Conservation (phyloP, 2,888 invertebrate species). For the Andrena marginata region DNA sequence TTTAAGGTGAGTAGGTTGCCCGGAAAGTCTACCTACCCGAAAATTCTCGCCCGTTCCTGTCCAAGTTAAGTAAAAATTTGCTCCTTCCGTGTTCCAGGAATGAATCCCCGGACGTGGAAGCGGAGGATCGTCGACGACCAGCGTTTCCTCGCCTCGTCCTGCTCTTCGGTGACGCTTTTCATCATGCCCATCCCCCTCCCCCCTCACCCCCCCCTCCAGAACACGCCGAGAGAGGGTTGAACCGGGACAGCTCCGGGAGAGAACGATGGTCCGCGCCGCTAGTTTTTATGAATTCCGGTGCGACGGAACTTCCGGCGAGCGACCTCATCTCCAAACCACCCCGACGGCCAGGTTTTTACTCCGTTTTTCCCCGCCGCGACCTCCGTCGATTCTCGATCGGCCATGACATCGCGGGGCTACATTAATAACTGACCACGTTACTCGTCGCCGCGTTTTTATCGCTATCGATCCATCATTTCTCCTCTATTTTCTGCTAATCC, state of each 20-base stretch:
- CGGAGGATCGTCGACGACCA: constrained; percentile 28
- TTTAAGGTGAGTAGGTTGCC: background rate
- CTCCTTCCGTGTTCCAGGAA: constrained; percentile 6
- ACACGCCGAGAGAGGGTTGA: constrained; percentile 1
- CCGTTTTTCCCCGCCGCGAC: constrained; percentile 41
- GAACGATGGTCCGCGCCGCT: constrained; percentile 74
- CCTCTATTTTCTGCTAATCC: constrained; percentile 59
- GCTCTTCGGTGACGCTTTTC: constrained; percentile 50
- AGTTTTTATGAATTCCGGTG: constrained; percentile 83
- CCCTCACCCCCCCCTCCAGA: background rate
- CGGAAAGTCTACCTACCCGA: background rate
- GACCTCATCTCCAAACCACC: constrained; percentile 78
- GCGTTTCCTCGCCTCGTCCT: constrained; percentile 39
- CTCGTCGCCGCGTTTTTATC: constrained; percentile 56
- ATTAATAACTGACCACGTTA: constrained; percentile 64
- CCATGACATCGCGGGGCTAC: constrained; percentile 61
- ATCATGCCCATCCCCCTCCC: background rate
- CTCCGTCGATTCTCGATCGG: constrained; percentile 64
- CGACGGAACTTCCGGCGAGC: constrained; percentile 79
- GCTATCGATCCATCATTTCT: constrained; percentile 58
- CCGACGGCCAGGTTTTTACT: constrained; percentile 52
- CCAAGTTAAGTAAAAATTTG: constrained; percentile 27
- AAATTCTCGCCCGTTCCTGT: background rate
- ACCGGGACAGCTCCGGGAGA: constrained; percentile 1
- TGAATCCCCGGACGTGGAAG: constrained; percentile 30